A percentile compares a stretch with the other conserved stretches of the same genome.
Evolutionary conservation across 2,888 invertebrate species (phyloP).

Genomic region (Tetanocera ferruginea): DNA sequence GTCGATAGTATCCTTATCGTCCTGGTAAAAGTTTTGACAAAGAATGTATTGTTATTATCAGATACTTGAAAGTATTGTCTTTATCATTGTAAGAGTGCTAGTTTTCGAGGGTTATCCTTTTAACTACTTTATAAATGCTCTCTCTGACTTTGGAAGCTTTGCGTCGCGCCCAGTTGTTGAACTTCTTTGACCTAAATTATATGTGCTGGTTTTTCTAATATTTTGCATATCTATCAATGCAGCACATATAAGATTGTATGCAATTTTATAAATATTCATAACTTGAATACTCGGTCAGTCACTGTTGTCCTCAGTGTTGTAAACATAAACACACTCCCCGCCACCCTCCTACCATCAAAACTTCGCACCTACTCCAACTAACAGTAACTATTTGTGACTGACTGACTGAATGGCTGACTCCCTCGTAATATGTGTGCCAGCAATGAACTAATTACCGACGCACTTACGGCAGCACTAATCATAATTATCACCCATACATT

Average conservation of each 20-base stretch:
- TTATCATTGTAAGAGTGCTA: not conserved
- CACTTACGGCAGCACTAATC: conserved; percentile 17
- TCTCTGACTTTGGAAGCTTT: too few species aligned
- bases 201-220: not conserved
- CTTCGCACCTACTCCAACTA: too few species aligned
- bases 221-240: too few species aligned
- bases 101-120: not conserved
- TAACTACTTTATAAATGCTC: not conserved
- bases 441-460: conserved; percentile 19
- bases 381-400: not conserved
- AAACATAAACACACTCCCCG: too few species aligned
- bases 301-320: not conserved
- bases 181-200: not conserved
- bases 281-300: not conserved
- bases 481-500: conserved; percentile 12
- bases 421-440: not conserved
- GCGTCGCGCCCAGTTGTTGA: too few species aligned
- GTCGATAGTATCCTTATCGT: too few species aligned
- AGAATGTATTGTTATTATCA: too few species aligned
- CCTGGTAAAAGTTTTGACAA: too few species aligned
- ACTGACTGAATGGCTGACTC: not conserved
- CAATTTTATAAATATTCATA: conserved; percentile 2
- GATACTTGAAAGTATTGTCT: not conserved
- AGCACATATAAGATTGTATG: not conserved
- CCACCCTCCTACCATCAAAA: too few species aligned